Evolutionary conservation across 2,113 vertebrate genomes (phyloP).

Genomic region (Corapipo altera): DNA sequence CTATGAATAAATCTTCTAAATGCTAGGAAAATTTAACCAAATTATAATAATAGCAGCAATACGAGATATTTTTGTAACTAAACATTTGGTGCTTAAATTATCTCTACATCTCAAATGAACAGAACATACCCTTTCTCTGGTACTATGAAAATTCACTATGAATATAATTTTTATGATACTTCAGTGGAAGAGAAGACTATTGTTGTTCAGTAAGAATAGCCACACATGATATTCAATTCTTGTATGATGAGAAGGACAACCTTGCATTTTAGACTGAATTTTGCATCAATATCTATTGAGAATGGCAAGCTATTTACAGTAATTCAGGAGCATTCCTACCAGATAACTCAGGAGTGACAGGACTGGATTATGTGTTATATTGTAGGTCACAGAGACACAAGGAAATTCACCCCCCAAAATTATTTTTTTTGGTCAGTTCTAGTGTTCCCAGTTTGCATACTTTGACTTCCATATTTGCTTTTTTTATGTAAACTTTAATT

Average conservation of each 20-base stretch:
- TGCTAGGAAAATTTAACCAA: not conserved
- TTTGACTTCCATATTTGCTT: not conserved
- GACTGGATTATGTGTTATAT: not conserved
- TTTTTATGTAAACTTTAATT: not conserved
- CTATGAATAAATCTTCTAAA: not conserved
- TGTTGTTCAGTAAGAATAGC: not conserved
- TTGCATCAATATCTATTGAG: not conserved
- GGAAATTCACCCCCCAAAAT: not conserved
- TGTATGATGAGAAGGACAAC: not conserved
- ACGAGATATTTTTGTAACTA: not conserved
- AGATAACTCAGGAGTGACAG: not conserved
- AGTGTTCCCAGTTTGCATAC: not conserved
- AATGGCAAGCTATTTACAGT: constrained; percentile 15
- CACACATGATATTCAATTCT: not conserved
- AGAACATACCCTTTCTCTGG: not conserved
- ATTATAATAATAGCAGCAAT: not conserved
- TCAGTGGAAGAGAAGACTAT: not conserved
- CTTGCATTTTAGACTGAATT: not conserved
- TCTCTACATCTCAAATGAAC: not conserved
- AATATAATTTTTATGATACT: not conserved
- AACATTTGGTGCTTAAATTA: not conserved
- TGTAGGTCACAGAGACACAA: not conserved
- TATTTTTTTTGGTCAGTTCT: not conserved
- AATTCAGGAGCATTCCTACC: not conserved
- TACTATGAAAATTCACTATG: not conserved